Evolutionary conservation across 2,888 invertebrate genomes (phyloP), one percentile per base, ranked within the genome.

Genomic region (Hemithea aestivaria): DNA sequence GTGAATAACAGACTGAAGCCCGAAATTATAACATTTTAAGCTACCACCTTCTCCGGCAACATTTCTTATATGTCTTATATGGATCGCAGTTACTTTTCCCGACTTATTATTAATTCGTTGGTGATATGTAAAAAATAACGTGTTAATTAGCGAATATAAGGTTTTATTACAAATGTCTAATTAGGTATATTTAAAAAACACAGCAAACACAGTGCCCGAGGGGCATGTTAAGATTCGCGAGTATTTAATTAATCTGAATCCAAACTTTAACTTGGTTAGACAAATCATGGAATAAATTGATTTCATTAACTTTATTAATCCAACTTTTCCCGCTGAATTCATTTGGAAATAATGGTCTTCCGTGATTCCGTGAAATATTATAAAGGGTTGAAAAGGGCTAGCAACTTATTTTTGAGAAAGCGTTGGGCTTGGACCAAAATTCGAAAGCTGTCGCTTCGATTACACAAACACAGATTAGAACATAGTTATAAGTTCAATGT

Each of bases 301-400:
- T 36, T 42, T 29, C 26, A 36, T 36, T 44, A 39, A 44, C 35
- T 44, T 44, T 32, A 44, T 39, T 39, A 39, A 39, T 44, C 22
- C 31, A 44, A 44, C 43, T 35, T 44, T 39, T 7, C 27, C 32
- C 21, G 43, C 43, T 28, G 27, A 38, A 35, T 38, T 43, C 27
- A 38, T 43, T 38, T 43, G 35, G 42, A 38, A 31, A 43, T 38
- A 35, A 38, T 43, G 27, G 34, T 6, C 28, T 20, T 23, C 34
- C 20, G 37, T 27, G 31, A 33, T 20, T 23, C 34, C 20, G 37
- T 27, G 31, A 33, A 37, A 34, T 35, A 2, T 35, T 35, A 2
- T 35, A 31, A 32, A 31, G 31, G 30, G 35, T 27, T 28, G 29
- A 26, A 37, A 42, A 33, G 41, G 36, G 36, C 36, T 36, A 33